Evolutionary conservation across 2,888 invertebrate species (phyloP).

Genomic region (Pocota personata): DNA sequence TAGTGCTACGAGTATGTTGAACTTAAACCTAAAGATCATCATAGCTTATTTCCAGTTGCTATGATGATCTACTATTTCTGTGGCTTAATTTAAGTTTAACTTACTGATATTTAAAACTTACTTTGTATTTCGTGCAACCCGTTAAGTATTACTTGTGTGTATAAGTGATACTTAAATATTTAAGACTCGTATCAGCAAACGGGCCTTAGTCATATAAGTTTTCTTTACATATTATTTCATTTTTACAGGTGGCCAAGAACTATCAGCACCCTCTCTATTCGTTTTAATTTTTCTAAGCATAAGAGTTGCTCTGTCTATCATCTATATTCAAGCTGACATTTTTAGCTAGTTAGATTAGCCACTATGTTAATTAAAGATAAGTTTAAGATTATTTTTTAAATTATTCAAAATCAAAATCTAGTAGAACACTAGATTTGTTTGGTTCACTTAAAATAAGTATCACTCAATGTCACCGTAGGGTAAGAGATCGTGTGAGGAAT

Average conservation of each 20-base stretch:
- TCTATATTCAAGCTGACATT: conserved; percentile 23
- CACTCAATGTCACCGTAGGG: conserved; percentile 43
- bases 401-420: neutral
- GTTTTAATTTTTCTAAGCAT: conserved; percentile 17
- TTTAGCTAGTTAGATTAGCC: conserved; percentile 49
- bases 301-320: conserved; percentile 18
- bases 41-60: too few species aligned
- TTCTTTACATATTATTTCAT: neutral
- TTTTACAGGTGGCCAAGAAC: conserved; percentile 32
- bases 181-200: too few species aligned
- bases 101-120: too few species aligned
- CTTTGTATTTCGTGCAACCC: too few species aligned
- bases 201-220: too few species aligned
- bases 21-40: too few species aligned
- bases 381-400: conserved; percentile 11
- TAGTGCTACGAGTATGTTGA: too few species aligned
- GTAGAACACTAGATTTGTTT: conserved; percentile 20
- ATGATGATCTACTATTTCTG: too few species aligned
- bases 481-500: conserved; percentile 48
- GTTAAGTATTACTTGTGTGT: too few species aligned
- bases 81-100: too few species aligned
- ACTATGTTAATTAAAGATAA: neutral
- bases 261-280: conserved; percentile 17
- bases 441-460: neutral
- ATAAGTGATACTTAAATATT: too few species aligned